A percentile compares a stretch with the other conserved stretches of the same genome.
phyloP scores from a whole-genome alignment of 2,113 vertebrate species.

The Jaculus jaculus region DNA sequence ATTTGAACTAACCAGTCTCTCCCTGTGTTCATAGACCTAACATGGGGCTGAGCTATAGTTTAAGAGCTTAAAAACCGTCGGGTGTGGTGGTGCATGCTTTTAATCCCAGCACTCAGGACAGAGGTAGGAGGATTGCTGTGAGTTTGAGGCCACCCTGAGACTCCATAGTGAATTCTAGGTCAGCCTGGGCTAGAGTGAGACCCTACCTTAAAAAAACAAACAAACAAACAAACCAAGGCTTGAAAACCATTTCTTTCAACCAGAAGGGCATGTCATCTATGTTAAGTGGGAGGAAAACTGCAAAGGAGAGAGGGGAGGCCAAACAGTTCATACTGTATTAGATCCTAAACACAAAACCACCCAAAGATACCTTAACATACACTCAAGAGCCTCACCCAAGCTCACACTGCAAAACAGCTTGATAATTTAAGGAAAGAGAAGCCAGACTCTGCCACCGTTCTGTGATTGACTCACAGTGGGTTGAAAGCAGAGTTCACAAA shows the following conservation, averaged over 20 bases:
- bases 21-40: not conserved
- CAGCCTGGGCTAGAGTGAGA: too few relatives aligned
- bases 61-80: not conserved
- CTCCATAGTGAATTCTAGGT: too few relatives aligned
- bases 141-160: too few relatives aligned
- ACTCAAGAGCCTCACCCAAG: not conserved
- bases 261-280: not conserved
- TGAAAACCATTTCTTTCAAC: slow-evolving; percentile 28
- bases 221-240: too few relatives aligned
- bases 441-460: slow-evolving; percentile 36
- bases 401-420: slow-evolving; percentile 27
- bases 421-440: slow-evolving; percentile 54
- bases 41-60: not conserved
- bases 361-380: slow-evolving; percentile 40
- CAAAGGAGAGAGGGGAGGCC: not conserved
- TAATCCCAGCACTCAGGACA: too few relatives aligned
- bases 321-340: slow-evolving; percentile 36
- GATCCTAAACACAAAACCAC: slow-evolving; percentile 15
- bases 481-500: slow-evolving; percentile 60
- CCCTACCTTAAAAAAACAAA: too few relatives aligned
- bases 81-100: too few relatives aligned
- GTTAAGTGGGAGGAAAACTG: not conserved
- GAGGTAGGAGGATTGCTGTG: too few relatives aligned
- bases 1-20: not conserved
- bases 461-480: not conserved